Evolutionary conservation across 2,888 invertebrate genomes (phyloP).

Genomic region (Tenodera sinensis): DNA sequence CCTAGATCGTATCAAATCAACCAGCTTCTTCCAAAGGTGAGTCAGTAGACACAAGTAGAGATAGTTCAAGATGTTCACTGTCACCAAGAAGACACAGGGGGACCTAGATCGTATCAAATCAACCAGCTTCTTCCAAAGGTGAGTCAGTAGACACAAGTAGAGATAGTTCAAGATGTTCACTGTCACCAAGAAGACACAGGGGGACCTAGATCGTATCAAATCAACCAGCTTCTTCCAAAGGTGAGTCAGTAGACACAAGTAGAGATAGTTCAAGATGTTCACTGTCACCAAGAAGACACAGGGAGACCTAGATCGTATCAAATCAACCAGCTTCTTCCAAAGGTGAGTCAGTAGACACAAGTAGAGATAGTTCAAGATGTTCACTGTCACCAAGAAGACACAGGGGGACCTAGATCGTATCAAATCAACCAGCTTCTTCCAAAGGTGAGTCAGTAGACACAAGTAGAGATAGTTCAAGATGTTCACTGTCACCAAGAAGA

Average conservation of each 20-base stretch:
- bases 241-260: constrained; percentile 61
- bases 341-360: constrained; percentile 54
- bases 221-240: too few relatives aligned
- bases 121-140: constrained; percentile 82
- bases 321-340: constrained; percentile 86
- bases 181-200: too few relatives aligned
- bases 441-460: constrained; percentile 49
- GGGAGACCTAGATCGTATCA: constrained; percentile 86
- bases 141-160: constrained; percentile 46
- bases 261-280: constrained; percentile 86
- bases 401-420: too few relatives aligned
- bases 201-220: too few relatives aligned
- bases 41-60: constrained; percentile 73
- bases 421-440: too few relatives aligned
- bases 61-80: constrained; percentile 85
- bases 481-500: constrained; percentile 84
- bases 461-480: constrained; percentile 91
- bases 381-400: too few relatives aligned
- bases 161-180: too few relatives aligned
- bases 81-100: constrained; percentile 86
- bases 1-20: too few relatives aligned
- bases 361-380: too few relatives aligned
- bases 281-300: constrained; percentile 90
- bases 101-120: constrained; percentile 89
- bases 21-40: too few relatives aligned